Base-by-base conservation (phyloP, 1,140 invertebrate species). In the Drosophila tropicalis region DNA sequence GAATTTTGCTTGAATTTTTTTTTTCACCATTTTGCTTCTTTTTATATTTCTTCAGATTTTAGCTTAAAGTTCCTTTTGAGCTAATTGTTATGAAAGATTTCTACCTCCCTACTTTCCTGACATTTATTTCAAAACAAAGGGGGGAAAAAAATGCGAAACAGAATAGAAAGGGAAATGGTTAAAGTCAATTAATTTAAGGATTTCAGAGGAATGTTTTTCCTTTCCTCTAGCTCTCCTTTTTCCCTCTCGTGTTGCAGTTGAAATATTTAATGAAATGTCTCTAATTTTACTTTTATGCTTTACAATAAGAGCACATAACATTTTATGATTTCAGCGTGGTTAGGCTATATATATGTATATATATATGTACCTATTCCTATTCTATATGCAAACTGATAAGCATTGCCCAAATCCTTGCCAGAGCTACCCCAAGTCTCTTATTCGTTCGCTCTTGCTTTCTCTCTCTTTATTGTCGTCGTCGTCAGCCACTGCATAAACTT, bases 241-340 rank as follows among this genome's bases (percentile, higher is more conserved):
- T 7, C 25, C 57, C 36, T 60, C 41, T 22, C 36, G 29, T 63
- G 25, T 15, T 39, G 61, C 36, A 57, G 29, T 76, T 76, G 73
- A 76, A 69, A 76, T 47, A 67, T 80, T 80, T 80, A 78, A 80
- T 77, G 75, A 80, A 80, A 74, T 78, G 75, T 61, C 74, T 67
- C 62, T 74, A 80, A 80, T 72, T 80, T 80, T 80, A 74, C 73
- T 77, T 80, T 80, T 80, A 80, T 80, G 78, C 40, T 64, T 62
- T 40, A 75, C 78, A 80, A 80, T 80, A 80, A 80, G 78, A 80
- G 67, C 29, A 67, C 75, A 68, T 78, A 65, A 64, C 67, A 70
- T 74, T 80, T 80, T 80, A 80, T 80, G 70, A 61, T 36, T 64
- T 64, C 60, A 58, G 61, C 65, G 66, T 57, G 71, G 61, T 62